Evolutionary conservation across 2,797 vertebrate genomes (phyloP).

Genomic region (Eulemur mongoz): DNA sequence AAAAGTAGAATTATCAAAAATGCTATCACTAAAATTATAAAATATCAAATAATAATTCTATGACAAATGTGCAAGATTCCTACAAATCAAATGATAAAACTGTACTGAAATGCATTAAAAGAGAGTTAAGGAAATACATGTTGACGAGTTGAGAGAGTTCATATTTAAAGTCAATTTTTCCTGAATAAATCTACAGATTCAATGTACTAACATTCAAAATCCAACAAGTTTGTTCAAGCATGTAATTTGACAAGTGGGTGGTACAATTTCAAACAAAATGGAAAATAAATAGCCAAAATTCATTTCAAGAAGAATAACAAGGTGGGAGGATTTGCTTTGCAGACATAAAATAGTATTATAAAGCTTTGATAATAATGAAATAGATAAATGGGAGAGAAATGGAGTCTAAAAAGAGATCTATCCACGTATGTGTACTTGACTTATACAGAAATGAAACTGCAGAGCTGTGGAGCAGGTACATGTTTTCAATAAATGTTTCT

Average conservation of each 20-base stretch:
- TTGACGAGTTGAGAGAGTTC: not conserved
- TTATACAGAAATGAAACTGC: not conserved
- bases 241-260: not conserved
- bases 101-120: not conserved
- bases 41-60: not conserved
- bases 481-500: not conserved
- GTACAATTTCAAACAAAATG: not conserved
- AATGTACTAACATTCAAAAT: not conserved
- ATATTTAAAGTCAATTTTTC: not conserved
- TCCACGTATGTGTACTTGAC: not conserved
- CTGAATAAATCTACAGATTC: not conserved
- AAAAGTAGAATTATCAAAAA: not conserved
- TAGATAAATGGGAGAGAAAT: not conserved
- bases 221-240: not conserved
- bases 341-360: not conserved
- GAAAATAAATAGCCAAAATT: not conserved
- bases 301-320: not conserved
- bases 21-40: not conserved
- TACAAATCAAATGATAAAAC: not conserved
- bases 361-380: constrained; percentile 12
- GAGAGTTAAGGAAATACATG: not conserved
- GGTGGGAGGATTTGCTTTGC: not conserved
- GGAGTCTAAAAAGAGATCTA: not conserved
- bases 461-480: not conserved
- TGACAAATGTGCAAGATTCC: not conserved